A percentile compares a stretch with the other conserved stretches of the same genome.
phyloP scores from a whole-genome alignment of 1,140 invertebrate species.

The Drosophila insularis region DNA sequence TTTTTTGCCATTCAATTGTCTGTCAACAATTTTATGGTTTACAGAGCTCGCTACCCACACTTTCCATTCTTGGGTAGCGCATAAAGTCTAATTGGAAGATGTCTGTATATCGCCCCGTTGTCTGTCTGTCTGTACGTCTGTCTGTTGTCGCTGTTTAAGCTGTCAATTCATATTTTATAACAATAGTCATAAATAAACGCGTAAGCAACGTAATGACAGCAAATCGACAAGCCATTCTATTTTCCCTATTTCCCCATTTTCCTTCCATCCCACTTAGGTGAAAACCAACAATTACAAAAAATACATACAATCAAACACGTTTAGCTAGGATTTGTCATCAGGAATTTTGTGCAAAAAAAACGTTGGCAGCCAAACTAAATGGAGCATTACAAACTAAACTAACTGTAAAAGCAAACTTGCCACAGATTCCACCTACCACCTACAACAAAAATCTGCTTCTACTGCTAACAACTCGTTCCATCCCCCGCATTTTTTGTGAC shows the following conservation, averaged over 20 bases:
- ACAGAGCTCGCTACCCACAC: constrained; percentile 37
- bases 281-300: constrained; percentile 45
- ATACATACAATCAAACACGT: constrained; percentile 77
- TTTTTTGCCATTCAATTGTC: constrained; percentile 76
- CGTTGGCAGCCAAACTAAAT: constrained; percentile 62
- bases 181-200: constrained; percentile 80
- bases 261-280: background rate
- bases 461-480: constrained; percentile 13
- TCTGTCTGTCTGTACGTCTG: constrained; percentile 11
- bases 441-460: background rate
- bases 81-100: constrained; percentile 70
- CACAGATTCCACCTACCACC: constrained; percentile 32
- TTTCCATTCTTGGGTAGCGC: background rate
- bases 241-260: background rate
- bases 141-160: constrained; percentile 47
- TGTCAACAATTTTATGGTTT: constrained; percentile 79
- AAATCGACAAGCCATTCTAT: constrained; percentile 52
- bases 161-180: constrained; percentile 81
- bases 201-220: constrained; percentile 77
- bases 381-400: constrained; percentile 77
- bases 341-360: constrained; percentile 23
- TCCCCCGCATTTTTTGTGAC: constrained; percentile 52
- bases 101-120: constrained; percentile 41
- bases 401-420: constrained; percentile 69
- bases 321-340: constrained; percentile 77